phyloP scores from a whole-genome alignment of 2,888 invertebrate genomes.

The Mimachlamys varia region DNA sequence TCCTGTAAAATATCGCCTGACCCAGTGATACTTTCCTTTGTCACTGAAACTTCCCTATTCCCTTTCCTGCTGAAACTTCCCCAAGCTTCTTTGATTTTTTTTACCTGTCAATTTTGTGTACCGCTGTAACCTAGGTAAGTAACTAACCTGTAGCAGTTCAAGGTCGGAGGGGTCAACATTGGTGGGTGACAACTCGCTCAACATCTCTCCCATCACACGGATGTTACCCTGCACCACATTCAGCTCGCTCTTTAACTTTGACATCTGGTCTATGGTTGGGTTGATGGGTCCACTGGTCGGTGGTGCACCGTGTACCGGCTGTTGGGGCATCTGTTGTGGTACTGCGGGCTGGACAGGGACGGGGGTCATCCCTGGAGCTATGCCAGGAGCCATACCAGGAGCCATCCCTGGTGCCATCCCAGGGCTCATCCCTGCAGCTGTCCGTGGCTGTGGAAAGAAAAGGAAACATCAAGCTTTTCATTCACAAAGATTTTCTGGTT shows the following conservation, averaged over 20 bases:
- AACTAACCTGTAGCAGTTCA: constrained; percentile 89
- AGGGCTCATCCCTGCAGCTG: background rate
- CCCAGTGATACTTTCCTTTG: no score
- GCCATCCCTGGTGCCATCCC: background rate
- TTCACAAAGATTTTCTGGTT: no score
- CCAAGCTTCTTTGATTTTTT: no score
- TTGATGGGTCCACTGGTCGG: constrained; percentile 73
- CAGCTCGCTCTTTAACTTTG: constrained; percentile 95
- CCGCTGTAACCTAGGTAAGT: background rate
- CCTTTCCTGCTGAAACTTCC: no score
- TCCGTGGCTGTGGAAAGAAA: background rate
- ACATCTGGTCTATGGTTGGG: constrained; percentile 91
- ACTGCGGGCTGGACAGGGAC: constrained; percentile 10
- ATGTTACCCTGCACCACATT: constrained; percentile 97
- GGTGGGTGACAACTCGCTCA: constrained; percentile 93
- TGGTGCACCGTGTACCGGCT: constrained; percentile 43
- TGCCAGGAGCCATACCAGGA: background rate
- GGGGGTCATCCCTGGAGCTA: constrained; percentile 23
- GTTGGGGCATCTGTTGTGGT: constrained; percentile 40
- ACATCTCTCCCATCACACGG: constrained; percentile 96
- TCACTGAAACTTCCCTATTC: no score
- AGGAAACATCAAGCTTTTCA: background rate
- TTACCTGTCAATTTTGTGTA: no score
- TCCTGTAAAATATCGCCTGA: no score
- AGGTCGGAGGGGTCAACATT: constrained; percentile 93